Base-by-base conservation (phyloP, 2,888 invertebrate genomes). In the Rosalia funebris region DNA sequence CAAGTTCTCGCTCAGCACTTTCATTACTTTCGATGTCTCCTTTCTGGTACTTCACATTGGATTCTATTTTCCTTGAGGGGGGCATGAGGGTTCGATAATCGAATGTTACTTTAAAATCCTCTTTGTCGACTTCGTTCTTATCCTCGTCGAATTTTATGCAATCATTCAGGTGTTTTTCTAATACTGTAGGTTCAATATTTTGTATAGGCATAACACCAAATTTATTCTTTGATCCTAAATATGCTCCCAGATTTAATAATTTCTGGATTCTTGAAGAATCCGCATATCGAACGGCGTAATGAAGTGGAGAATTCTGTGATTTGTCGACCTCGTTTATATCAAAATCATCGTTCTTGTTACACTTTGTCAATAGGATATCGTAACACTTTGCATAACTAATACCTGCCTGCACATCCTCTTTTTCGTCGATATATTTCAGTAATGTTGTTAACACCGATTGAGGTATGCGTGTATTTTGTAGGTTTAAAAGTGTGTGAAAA, bases 281-380 rank as follows among this genome's bases (percentile, higher is more conserved):
- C 11, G 89, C 89, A 67, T 89, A 88, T 72, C 89, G 86, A 0
- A 89, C 88, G 0, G 92, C 91, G 73, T 91, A 91, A 80, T 93
- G 92, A 20, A 93, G 79, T 0, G 77, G 73, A 0, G 77, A 71
- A 31, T 78, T 79, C 11, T 68, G 64, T 11, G 71, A 67, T 9
- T 60, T 53, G 48, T 77, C 76, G 16, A 63, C 60, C 44, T 70
- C 75, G 56, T 79, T 78, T 1, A 89, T 84, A 57, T 85, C 84
- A 69, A 65, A 32, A 31, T 32, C 54, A 19, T 39, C 62, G 19
- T 67, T 57, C 0, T 1, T 15, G 36, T 83, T 54, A 0, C 69
- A 25, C 56, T 66, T 65, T 9, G 84, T 83, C 9, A 91, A 76
- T 12, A 92, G 80, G 39, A 87, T 75, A 44, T 86, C 83, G 57